Conservation (phyloP, 2,888 invertebrate species). For the Ochropacha duplaris region DNA sequence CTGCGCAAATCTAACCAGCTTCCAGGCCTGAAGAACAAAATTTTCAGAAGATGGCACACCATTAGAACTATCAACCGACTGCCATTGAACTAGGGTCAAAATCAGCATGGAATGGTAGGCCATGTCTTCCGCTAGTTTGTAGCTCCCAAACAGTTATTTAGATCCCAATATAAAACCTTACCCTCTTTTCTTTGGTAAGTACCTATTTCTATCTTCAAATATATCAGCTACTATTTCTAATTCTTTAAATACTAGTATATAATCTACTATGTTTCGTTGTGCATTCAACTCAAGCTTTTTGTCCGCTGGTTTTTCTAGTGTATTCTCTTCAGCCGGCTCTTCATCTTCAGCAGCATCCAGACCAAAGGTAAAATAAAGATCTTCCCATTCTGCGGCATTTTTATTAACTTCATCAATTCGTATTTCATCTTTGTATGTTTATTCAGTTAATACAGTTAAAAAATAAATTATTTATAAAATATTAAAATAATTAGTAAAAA, state of each 20-base stretch:
- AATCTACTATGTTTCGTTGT: neutral
- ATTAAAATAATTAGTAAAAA: neutral
- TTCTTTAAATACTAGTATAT: neutral
- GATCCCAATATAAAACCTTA: neutral
- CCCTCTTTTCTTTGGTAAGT: neutral
- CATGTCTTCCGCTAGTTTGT: neutral
- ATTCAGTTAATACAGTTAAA: neutral
- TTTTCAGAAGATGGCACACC: too few species aligned
- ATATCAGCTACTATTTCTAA: neutral
- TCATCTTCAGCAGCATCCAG: conserved; percentile 17
- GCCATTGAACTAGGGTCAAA: too few species aligned
- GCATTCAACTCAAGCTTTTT: neutral
- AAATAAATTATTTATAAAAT: neutral
- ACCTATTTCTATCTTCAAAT: neutral
- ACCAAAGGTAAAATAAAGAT: conserved; percentile 13
- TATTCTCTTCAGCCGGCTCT: conserved; percentile 3
- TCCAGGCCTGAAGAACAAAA: too few species aligned
- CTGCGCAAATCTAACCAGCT: too few species aligned
- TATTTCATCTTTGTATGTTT: neutral
- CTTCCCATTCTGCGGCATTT: conserved; percentile 11
- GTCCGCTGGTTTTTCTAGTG: neutral
- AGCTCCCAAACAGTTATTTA: neutral
- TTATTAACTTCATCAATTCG: conserved; percentile 6
- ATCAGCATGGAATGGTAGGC: too few species aligned
- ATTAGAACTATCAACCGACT: too few species aligned